Percentiles rank a stretch among this genome's conserved stretches.
Evolutionary conservation across 2,888 invertebrate genomes (phyloP).

Genomic region (Schizotus pectinicornis): DNA sequence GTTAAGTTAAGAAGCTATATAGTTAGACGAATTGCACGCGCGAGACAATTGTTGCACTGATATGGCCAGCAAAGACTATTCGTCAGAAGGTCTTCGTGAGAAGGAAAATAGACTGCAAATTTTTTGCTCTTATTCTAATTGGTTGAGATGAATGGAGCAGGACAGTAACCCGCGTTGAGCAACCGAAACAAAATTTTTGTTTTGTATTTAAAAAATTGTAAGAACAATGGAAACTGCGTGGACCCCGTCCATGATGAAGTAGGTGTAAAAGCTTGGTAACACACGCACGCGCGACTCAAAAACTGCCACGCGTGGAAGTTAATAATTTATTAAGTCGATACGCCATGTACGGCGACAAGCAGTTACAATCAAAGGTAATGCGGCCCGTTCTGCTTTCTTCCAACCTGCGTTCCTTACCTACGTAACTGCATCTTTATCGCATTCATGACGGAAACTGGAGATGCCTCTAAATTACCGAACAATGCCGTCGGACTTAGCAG

Average conservation of each 20-base stretch:
- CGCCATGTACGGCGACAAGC: constrained; percentile 44
- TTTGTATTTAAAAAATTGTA: background rate
- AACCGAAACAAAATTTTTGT: background rate
- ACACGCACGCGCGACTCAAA: constrained; percentile 41
- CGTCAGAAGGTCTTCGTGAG: no score
- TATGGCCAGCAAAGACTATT: no score
- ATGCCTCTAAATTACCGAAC: constrained; percentile 29
- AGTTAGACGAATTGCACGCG: constrained; percentile 1
- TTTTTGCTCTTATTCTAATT: background rate
- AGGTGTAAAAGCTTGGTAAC: constrained; percentile 37
- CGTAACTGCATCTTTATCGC: constrained; percentile 31
- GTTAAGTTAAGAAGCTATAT: background rate
- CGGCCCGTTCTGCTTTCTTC: constrained; percentile 36
- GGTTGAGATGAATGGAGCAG: background rate
- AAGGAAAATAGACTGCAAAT: no score
- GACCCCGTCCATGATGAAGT: constrained; percentile 28
- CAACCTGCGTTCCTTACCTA: constrained; percentile 32
- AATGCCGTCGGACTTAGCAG: constrained; percentile 15
- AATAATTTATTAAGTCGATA: constrained; percentile 48
- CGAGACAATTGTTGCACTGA: no score
- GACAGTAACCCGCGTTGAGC: background rate
- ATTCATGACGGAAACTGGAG: constrained; percentile 29
- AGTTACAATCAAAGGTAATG: constrained; percentile 44
- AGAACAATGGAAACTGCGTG: constrained; percentile 15
- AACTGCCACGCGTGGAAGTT: constrained; percentile 45